A percentile compares a stretch with the other conserved stretches of the same genome.
Conservation (phyloP, 2,888 invertebrate species). For the Monopis laevigella region DNA sequence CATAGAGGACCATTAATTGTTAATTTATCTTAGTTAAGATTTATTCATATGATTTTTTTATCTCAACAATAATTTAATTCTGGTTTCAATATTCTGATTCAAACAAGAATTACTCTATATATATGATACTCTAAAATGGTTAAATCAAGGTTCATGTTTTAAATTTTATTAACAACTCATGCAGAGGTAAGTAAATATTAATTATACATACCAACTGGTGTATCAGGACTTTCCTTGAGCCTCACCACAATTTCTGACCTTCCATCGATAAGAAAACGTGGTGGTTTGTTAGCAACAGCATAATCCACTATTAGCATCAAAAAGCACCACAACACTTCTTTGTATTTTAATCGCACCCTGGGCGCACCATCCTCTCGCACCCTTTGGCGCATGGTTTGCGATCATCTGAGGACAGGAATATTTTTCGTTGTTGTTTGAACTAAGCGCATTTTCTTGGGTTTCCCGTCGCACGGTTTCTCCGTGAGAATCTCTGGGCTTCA, state of each 20-base stretch:
- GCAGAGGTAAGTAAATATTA: slow-evolving; percentile 16
- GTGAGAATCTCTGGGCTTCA: slow-evolving; percentile 27
- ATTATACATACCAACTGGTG: slow-evolving; percentile 79
- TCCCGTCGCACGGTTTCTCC: slow-evolving; percentile 54
- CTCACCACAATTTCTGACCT: slow-evolving; percentile 92
- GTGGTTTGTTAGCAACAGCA: slow-evolving; percentile 75
- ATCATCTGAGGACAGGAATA: slow-evolving; percentile 47
- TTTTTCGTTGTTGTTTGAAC: slow-evolving; percentile 29
- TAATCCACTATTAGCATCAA: slow-evolving; percentile 26
- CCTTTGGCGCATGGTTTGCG: slow-evolving; percentile 32
- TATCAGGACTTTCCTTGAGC: slow-evolving; percentile 87
- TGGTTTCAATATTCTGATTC: no score
- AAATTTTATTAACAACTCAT: no score
- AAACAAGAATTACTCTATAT: no score
- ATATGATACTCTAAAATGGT: no score
- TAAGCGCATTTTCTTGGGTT: slow-evolving; percentile 47
- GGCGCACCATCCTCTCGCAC: slow-evolving; percentile 23
- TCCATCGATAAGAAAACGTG: slow-evolving; percentile 87
- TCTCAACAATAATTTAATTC: no score
- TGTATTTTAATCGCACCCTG: slow-evolving; percentile 48
- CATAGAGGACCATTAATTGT: no score
- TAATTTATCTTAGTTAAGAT: no score
- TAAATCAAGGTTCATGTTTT: no score
- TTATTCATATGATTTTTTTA: no score
- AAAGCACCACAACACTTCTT: neutral